Conservation (phyloP, 2,797 vertebrate species). For the Artibeus jamaicensis region DNA sequence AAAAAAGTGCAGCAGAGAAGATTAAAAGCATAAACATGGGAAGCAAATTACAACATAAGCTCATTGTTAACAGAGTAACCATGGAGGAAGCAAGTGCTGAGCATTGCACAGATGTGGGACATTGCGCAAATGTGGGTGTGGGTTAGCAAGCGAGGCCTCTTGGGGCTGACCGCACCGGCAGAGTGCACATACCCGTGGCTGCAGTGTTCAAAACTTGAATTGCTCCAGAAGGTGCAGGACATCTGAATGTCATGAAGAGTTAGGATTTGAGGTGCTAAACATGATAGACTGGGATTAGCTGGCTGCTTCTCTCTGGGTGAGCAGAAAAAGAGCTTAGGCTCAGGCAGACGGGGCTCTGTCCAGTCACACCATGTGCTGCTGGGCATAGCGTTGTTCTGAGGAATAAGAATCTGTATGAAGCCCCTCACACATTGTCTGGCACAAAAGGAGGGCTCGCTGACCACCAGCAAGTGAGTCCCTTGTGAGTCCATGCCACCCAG, state of each 20-base stretch:
- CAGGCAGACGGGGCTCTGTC: background rate
- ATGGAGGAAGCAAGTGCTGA: background rate
- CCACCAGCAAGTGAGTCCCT: background rate
- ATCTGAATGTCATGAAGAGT: background rate
- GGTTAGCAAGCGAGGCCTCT: background rate
- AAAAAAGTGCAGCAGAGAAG: background rate
- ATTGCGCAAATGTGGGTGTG: background rate
- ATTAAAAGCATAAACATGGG: background rate
- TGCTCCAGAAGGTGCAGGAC: background rate
- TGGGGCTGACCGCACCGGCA: background rate
- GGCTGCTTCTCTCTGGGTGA: background rate
- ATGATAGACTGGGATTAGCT: background rate
- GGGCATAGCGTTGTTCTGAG: background rate
- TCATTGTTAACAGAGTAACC: too few species aligned
- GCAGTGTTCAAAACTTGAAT: background rate
- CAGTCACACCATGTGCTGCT: background rate
- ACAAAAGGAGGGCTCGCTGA: background rate
- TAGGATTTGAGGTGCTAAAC: background rate
- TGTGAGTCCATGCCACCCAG: background rate
- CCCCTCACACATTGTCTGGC: background rate
- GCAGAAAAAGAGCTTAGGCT: background rate
- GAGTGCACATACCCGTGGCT: background rate
- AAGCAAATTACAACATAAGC: background rate
- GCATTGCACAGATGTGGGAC: too few species aligned
- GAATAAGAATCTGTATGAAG: background rate